phyloP scores from a whole-genome alignment of 2,797 vertebrate genomes.

The Channa striata region DNA sequence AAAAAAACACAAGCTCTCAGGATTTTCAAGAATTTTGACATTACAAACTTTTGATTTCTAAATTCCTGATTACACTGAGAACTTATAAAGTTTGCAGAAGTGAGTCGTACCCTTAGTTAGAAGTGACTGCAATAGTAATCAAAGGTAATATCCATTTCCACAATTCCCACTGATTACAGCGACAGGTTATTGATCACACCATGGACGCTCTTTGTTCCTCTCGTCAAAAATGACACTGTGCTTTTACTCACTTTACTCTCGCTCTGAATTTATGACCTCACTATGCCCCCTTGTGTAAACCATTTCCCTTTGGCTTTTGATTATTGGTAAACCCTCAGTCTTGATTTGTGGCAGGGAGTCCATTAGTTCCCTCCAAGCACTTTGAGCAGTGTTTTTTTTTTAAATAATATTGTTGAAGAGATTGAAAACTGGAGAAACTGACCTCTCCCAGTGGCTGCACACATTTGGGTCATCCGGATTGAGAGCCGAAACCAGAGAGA shows the following conservation, averaged over 20 bases:
- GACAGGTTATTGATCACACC: constrained; percentile 57
- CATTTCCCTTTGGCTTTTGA: constrained; percentile 54
- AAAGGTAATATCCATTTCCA: constrained; percentile 39
- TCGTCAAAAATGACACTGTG: constrained; percentile 40
- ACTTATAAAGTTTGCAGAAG: constrained; percentile 13
- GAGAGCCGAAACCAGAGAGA: constrained; percentile 74
- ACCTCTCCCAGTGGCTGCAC: constrained; percentile 99
- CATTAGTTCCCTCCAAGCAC: constrained; percentile 55
- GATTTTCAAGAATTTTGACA: no score
- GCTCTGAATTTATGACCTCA: constrained; percentile 63
- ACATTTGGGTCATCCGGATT: constrained; percentile 97
- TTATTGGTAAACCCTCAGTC: constrained; percentile 57
- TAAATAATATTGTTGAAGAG: not conserved
- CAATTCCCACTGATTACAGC: constrained; percentile 30
- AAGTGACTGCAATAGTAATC: constrained; percentile 15
- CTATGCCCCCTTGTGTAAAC: constrained; percentile 48
- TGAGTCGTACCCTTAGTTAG: constrained; percentile 16
- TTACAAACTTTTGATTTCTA: no score
- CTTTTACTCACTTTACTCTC: constrained; percentile 52
- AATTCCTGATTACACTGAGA: not conserved
- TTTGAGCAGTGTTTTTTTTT: constrained; percentile 31
- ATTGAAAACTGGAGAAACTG: constrained; percentile 26
- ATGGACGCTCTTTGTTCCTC: constrained; percentile 35
- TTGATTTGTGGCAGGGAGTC: constrained; percentile 62
- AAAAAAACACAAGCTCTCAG: no score